phyloP scores from a whole-genome alignment of 2,113 vertebrate species.

The Salvelinus sp. region DNA sequence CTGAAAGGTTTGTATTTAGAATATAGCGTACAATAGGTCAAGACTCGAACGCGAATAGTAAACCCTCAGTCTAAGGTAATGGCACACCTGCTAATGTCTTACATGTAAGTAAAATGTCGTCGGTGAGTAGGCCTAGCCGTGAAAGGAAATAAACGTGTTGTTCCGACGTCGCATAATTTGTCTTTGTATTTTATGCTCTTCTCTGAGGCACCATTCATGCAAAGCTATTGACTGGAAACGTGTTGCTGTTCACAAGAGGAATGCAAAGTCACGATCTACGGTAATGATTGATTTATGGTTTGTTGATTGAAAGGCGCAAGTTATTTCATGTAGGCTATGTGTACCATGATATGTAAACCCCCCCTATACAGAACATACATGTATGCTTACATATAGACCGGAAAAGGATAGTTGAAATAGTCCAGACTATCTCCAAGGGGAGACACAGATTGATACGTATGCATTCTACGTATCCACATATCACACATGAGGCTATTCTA shows the following conservation, averaged over 20 bases:
- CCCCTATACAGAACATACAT: not conserved
- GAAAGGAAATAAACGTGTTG: not conserved
- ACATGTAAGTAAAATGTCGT: no score
- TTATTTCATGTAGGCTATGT: constrained; percentile 53
- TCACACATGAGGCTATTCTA: not conserved
- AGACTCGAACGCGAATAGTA: not conserved
- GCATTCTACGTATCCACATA: not conserved
- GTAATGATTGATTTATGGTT: constrained; percentile 68
- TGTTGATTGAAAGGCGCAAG: constrained; percentile 66
- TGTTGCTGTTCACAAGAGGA: constrained; percentile 54
- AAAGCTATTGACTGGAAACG: constrained; percentile 8
- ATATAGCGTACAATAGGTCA: not conserved
- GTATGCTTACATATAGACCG: constrained; percentile 6
- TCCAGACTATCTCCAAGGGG: not conserved
- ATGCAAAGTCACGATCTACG: constrained; percentile 65
- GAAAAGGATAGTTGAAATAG: constrained; percentile 5
- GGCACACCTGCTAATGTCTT: not conserved
- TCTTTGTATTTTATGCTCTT: not conserved
- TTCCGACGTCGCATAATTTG: not conserved
- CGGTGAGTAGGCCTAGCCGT: not conserved
- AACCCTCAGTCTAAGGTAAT: not conserved
- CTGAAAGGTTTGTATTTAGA: not conserved
- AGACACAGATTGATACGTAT: not conserved
- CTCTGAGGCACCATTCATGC: not conserved
- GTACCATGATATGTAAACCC: constrained; percentile 17